Conservation (phyloP, 2,797 vertebrate genomes). For the Gobionotothen gibberifrons region DNA sequence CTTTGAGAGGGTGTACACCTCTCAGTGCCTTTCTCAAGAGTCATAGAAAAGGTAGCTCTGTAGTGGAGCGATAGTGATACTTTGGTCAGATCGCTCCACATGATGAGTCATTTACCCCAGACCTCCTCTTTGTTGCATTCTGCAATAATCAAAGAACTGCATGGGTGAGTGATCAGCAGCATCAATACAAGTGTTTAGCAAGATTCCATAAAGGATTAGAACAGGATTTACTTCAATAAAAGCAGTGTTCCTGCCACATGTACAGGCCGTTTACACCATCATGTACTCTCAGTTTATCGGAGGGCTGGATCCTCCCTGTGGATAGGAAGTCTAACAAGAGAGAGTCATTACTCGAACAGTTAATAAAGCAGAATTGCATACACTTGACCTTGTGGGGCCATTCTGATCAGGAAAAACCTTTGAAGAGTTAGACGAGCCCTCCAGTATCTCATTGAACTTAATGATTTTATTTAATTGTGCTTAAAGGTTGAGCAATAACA, state of each 20-base stretch:
- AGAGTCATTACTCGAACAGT: constrained; percentile 27
- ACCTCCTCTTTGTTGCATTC: constrained; percentile 2
- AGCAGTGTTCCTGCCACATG: neutral
- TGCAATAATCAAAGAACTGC: neutral
- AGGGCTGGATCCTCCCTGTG: constrained; percentile 27
- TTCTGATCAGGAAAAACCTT: constrained; percentile 69
- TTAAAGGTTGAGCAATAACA: constrained; percentile 64
- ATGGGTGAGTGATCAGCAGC: constrained; percentile 13
- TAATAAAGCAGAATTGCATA: constrained; percentile 41
- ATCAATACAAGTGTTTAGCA: constrained; percentile 19
- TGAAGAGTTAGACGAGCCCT: constrained; percentile 46
- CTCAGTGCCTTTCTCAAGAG: neutral
- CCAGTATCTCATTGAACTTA: constrained; percentile 73
- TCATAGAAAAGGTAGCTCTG: constrained; percentile 7
- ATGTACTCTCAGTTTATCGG: constrained; percentile 28
- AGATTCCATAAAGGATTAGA: constrained; percentile 17
- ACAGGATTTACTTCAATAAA: constrained; percentile 40
- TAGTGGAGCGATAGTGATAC: constrained; percentile 1
- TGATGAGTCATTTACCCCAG: neutral
- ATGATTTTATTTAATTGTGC: constrained; percentile 79
- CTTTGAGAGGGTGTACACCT: constrained; percentile 5
- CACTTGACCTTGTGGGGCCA: constrained; percentile 62
- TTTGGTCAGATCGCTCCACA: neutral
- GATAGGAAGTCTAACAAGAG: constrained; percentile 49
- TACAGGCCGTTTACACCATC: constrained; percentile 6